These are phyloP conservation scores for Cynopterus sphinx DNA, from an alignment of 2,797 vertebrate species.

Conservation along the genomic window DNA sequence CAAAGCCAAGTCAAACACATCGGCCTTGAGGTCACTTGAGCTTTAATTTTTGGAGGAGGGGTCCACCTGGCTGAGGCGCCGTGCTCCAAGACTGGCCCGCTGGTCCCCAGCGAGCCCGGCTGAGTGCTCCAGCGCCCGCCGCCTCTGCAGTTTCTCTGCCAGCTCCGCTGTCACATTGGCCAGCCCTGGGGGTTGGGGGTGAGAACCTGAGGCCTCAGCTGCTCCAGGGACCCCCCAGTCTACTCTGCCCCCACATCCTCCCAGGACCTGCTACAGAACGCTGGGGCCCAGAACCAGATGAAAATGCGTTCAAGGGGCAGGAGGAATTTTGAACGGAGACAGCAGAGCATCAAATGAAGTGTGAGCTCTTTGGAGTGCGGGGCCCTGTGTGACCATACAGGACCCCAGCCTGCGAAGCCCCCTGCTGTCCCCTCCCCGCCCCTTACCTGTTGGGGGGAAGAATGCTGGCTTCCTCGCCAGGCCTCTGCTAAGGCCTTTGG, in stretches of 20 bases:
- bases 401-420: rapidly evolving
- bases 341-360: background rate
- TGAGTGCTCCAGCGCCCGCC: slow-evolving; percentile 6
- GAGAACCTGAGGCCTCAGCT: background rate
- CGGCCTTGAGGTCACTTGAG: background rate
- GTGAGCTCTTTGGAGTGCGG: rapidly evolving
- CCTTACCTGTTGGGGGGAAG: background rate
- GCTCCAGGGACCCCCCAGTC: background rate
- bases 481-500: background rate
- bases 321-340: background rate
- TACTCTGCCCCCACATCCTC: background rate
- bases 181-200: background rate
- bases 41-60: slow-evolving; percentile 45
- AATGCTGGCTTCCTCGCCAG: background rate
- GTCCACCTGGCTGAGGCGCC: rapidly evolving
- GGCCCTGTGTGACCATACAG: background rate
- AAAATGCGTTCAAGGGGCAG: background rate
- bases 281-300: background rate
- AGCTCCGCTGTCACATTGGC: slow-evolving; percentile 67
- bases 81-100: rapidly evolving
- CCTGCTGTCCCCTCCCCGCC: rapidly evolving
- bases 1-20: background rate
- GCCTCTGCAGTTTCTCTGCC: slow-evolving; percentile 69
- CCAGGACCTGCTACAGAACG: background rate
- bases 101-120: rapidly evolving